phyloP scores from a whole-genome alignment of 2,113 vertebrate species.

The Madoqua kirkii region DNA sequence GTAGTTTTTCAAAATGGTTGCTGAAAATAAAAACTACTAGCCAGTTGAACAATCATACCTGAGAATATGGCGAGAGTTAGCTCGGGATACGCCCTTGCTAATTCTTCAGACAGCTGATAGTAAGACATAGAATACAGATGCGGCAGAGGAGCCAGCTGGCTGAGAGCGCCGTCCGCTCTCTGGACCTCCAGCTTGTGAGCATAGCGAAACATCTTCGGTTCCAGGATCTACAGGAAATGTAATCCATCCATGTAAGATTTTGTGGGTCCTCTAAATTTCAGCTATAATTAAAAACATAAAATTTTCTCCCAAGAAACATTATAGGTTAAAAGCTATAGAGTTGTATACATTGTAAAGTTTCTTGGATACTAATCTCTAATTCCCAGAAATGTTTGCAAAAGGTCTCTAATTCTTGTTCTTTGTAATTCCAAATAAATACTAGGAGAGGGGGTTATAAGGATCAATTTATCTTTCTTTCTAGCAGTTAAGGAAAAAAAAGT shows the following conservation, averaged over 20 bases:
- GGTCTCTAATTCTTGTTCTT: background rate
- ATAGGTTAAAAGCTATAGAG: background rate
- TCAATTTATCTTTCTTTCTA: background rate
- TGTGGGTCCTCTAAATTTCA: background rate
- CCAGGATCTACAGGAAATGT: conserved; percentile 87
- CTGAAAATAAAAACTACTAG: background rate
- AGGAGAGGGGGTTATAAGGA: background rate
- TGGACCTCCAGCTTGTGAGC: conserved; percentile 98
- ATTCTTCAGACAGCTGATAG: conserved; percentile 96
- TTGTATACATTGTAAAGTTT: background rate
- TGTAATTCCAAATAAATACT: background rate
- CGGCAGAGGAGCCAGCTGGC: conserved; percentile 92
- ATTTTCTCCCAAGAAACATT: background rate
- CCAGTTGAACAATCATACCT: conserved; percentile 79
- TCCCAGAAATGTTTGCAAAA: background rate
- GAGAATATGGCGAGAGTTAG: conserved; percentile 97
- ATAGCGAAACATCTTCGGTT: conserved; percentile 98
- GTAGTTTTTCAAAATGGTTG: background rate
- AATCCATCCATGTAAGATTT: background rate
- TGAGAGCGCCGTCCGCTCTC: conserved; percentile 91
- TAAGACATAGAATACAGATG: conserved; percentile 97
- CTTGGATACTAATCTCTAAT: background rate
- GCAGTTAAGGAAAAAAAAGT: background rate
- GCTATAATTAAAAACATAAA: background rate
- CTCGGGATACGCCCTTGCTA: conserved; percentile 96